These are phyloP conservation scores for Lagopus leucura DNA, from an alignment of 2,113 vertebrate species.

Conservation along the genomic window DNA sequence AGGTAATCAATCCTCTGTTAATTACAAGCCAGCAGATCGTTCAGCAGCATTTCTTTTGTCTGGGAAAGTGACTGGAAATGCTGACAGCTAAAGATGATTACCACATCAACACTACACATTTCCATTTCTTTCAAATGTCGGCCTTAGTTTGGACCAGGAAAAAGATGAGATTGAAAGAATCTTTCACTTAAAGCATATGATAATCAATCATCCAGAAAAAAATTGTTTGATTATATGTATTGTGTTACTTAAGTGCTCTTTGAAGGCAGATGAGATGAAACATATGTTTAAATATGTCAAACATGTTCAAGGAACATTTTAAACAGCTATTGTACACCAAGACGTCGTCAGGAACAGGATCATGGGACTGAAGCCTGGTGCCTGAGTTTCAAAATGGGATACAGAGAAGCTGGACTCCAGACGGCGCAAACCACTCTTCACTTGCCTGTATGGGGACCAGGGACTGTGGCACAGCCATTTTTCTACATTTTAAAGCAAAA, in stretches of 20 bases:
- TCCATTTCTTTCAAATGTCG: background rate
- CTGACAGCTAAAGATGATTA: constrained; percentile 11
- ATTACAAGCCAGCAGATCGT: background rate
- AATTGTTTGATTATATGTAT: constrained; percentile 20
- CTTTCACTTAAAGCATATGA: background rate
- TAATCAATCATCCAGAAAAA: constrained; percentile 29
- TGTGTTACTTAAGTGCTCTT: constrained; percentile 40
- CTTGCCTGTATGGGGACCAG: background rate
- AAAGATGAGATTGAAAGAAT: constrained; percentile 46
- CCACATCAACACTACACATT: background rate
- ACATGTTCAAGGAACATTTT: background rate
- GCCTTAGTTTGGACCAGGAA: background rate
- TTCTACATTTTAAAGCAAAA: background rate
- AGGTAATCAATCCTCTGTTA: constrained; percentile 28
- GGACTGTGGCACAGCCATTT: background rate
- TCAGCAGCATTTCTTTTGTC: constrained; percentile 31
- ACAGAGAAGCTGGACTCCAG: background rate
- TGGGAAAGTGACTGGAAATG: background rate
- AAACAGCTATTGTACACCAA: background rate
- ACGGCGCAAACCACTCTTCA: background rate
- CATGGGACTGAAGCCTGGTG: background rate
- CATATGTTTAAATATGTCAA: background rate
- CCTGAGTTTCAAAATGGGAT: background rate
- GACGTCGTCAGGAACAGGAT: background rate
- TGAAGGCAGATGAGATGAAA: constrained; percentile 39